A percentile compares a stretch with the other conserved stretches of the same genome.
Conservation (phyloP, 2,113 vertebrate genomes). For the Varanus salvator region DNA sequence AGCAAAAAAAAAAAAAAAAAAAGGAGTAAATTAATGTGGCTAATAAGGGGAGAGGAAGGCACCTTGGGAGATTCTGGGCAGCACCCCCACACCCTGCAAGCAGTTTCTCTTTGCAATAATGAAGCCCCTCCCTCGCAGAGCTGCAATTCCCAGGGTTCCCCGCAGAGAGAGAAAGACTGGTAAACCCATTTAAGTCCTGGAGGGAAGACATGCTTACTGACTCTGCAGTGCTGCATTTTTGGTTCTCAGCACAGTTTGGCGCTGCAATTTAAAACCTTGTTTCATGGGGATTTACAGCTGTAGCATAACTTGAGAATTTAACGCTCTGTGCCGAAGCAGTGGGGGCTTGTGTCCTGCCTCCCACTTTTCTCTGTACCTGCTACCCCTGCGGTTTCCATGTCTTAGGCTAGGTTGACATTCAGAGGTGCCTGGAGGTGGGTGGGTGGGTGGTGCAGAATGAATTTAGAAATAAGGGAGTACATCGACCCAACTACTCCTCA, state of each 20-base stretch:
- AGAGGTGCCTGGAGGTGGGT: neutral
- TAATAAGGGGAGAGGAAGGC: too few relatives aligned
- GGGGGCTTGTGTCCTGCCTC: neutral
- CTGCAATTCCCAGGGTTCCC: neutral
- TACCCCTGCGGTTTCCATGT: neutral
- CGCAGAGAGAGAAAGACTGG: neutral
- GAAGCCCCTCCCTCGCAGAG: neutral
- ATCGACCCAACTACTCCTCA: too few relatives aligned
- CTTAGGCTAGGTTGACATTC: neutral
- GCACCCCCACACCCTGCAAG: neutral
- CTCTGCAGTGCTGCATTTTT: neutral
- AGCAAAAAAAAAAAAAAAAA: too few relatives aligned
- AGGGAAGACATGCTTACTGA: too few relatives aligned
- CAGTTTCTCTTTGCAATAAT: neutral
- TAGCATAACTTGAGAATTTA: slow-evolving; percentile 2
- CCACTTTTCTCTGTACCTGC: neutral
- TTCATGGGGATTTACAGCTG: slow-evolving; percentile 39
- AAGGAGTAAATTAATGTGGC: too few relatives aligned
- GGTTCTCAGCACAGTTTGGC: neutral
- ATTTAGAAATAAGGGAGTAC: neutral
- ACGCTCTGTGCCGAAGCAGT: neutral
- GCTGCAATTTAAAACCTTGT: slow-evolving; percentile 26
- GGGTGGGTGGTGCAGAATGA: too few relatives aligned
- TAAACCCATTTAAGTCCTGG: neutral
- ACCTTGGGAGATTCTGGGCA: too few relatives aligned